Conservation (phyloP, 2,888 invertebrate species). For the Hedya salicella region DNA sequence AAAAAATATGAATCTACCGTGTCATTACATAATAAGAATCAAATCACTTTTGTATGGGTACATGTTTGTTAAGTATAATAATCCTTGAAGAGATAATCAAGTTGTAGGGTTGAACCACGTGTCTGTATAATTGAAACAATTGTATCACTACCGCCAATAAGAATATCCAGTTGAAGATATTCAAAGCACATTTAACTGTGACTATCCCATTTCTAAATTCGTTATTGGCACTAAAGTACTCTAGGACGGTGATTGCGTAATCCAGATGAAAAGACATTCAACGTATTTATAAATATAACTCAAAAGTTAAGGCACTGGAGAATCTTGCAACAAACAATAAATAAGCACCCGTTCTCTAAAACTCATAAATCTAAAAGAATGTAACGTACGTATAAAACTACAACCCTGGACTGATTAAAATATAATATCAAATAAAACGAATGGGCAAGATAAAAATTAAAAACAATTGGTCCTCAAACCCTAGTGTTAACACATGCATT, state of each 20-base stretch:
- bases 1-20: too few species aligned
- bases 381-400: constrained; percentile 23
- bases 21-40: too few species aligned
- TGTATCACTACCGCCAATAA: neutral
- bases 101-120: too few species aligned
- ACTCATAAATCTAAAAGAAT: constrained; percentile 27
- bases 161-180: neutral
- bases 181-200: neutral
- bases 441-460: constrained; percentile 42
- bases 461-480: constrained; percentile 52
- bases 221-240: constrained; percentile 51
- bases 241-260: constrained; percentile 49
- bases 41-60: too few species aligned
- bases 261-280: constrained; percentile 25
- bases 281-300: constrained; percentile 28
- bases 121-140: neutral
- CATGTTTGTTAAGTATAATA: too few species aligned
- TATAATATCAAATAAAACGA: constrained; percentile 42
- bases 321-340: constrained; percentile 40
- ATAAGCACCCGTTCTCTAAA: constrained; percentile 18
- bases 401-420: constrained; percentile 22
- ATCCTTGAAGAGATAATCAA: too few species aligned
- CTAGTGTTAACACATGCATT: constrained; percentile 22
- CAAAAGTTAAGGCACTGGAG: constrained; percentile 45
- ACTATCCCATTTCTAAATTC: constrained; percentile 29